Evolutionary conservation across 2,113 vertebrate species (phyloP).

Genomic region (Vireo altiloquus): DNA sequence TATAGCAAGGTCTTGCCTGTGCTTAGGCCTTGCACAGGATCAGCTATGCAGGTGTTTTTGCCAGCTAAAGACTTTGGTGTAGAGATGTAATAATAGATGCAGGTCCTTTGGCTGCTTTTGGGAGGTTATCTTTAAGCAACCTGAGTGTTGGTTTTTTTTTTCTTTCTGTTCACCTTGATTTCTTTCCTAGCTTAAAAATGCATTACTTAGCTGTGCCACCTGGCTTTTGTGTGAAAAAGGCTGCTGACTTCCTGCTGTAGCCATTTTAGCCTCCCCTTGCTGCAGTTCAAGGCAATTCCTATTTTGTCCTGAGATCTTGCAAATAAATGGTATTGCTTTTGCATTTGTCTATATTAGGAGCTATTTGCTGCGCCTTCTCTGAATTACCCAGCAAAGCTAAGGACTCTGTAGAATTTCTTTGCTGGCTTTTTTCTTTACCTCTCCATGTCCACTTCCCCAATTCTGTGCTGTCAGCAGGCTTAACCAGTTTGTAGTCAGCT

Average conservation of each 20-base stretch:
- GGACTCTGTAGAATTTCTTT: constrained; percentile 29
- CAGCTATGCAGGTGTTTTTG: not conserved
- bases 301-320: not conserved
- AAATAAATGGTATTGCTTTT: constrained; percentile 58
- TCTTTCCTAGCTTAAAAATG: not conserved
- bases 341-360: constrained; percentile 63
- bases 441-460: constrained; percentile 34
- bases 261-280: not conserved
- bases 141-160: not conserved
- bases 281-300: constrained; percentile 11
- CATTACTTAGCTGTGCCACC: not conserved
- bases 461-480: constrained; percentile 64
- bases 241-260: not conserved
- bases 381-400: constrained; percentile 13
- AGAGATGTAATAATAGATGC: not conserved
- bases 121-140: not conserved
- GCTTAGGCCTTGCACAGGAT: not conserved
- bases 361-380: constrained; percentile 37
- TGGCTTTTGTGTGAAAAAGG: not conserved
- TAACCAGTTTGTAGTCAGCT: constrained; percentile 60
- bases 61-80: not conserved
- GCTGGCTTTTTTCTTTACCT: not conserved
- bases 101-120: not conserved
- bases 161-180: not conserved
- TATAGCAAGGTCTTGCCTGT: not conserved